Conservation (phyloP, 2,797 vertebrate genomes). For the Esox lucius region DNA sequence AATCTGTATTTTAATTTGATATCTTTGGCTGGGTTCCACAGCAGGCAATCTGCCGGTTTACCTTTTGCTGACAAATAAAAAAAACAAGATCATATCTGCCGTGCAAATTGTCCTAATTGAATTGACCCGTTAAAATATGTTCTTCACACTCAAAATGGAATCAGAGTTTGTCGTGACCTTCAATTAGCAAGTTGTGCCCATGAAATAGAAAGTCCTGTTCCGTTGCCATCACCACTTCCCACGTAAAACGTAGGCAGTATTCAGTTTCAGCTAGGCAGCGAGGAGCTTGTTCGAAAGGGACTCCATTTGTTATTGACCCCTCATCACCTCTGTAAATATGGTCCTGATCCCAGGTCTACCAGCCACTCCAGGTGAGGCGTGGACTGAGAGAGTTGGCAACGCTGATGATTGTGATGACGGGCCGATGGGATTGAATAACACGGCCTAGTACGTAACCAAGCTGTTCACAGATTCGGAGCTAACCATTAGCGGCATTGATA, state of each 20-base stretch:
- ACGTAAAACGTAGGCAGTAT: no score
- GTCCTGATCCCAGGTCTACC: no score
- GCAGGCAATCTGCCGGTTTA: background rate
- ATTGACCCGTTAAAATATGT: background rate
- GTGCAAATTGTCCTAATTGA: background rate
- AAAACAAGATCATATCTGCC: background rate
- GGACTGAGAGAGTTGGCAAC: background rate
- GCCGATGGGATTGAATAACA: background rate
- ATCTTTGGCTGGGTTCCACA: background rate
- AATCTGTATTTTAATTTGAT: background rate
- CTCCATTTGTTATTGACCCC: no score
- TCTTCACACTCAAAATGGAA: background rate
- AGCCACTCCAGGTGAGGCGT: background rate
- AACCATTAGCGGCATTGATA: no score
- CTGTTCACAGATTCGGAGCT: no score
- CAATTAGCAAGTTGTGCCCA: background rate
- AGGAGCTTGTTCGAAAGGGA: no score
- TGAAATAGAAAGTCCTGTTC: background rate
- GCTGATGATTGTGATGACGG: background rate
- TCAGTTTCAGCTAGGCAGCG: no score
- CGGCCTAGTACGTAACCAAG: no score
- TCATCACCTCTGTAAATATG: no score
- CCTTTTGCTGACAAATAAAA: background rate
- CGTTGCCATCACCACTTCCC: background rate
- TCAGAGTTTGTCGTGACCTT: background rate